Conservation (phyloP, 2,888 invertebrate species). For the Hydriomena furcata region DNA sequence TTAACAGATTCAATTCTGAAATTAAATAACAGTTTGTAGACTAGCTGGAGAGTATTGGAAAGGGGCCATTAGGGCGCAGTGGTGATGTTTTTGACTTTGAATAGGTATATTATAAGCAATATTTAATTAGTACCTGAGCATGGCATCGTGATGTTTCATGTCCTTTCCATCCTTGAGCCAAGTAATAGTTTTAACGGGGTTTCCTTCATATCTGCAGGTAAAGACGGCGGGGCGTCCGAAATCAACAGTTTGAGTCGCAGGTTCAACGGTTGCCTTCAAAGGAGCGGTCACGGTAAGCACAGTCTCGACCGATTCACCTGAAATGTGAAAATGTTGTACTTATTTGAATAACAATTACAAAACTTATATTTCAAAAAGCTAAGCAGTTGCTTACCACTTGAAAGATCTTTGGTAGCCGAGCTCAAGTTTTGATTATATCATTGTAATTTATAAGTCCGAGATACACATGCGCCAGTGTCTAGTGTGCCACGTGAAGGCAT, state of each 20-base stretch:
- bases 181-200: constrained; percentile 94
- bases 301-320: constrained; percentile 95
- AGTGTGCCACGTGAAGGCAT: too few species aligned
- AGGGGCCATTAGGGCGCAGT: too few species aligned
- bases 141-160: constrained; percentile 91
- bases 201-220: constrained; percentile 95
- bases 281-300: constrained; percentile 96
- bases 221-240: constrained; percentile 96
- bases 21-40: background rate
- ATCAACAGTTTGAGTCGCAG: constrained; percentile 95
- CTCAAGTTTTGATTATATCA: too few species aligned
- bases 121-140: constrained; percentile 81
- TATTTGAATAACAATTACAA: background rate
- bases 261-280: constrained; percentile 93
- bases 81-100: too few species aligned
- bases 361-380: too few species aligned
- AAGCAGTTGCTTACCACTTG: too few species aligned
- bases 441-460: too few species aligned
- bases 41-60: too few species aligned
- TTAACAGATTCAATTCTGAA: constrained; percentile 93
- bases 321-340: constrained; percentile 52
- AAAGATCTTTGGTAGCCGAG: too few species aligned
- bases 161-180: constrained; percentile 97
- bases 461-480: too few species aligned
- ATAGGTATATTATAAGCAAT: background rate